Conservation (phyloP, 2,888 invertebrate species). For the Perithous albicinctus region DNA sequence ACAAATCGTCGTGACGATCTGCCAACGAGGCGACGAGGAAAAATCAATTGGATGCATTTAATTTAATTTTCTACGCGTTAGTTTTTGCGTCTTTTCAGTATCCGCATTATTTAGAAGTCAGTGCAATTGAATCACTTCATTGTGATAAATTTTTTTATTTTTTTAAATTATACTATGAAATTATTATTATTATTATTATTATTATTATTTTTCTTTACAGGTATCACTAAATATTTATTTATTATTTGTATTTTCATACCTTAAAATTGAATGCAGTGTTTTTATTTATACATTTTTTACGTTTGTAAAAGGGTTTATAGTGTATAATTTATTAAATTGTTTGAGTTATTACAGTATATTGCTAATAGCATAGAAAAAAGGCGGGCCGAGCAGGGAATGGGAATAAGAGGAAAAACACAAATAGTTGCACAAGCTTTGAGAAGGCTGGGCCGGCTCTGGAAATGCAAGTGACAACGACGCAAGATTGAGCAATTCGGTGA, state of each 20-base stretch:
- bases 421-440: constrained; percentile 17
- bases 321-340: not conserved
- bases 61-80: not conserved
- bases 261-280: not conserved
- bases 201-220: too few relatives aligned
- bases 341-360: not conserved
- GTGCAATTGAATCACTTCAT: not conserved
- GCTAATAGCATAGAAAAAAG: not conserved
- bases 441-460: not conserved
- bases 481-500: constrained; percentile 45
- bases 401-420: constrained; percentile 23
- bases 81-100: not conserved
- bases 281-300: not conserved
- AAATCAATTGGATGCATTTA: not conserved
- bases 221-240: too few relatives aligned
- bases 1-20: not conserved
- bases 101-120: not conserved
- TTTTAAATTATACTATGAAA: too few relatives aligned
- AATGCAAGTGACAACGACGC: constrained; percentile 16
- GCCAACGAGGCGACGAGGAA: not conserved
- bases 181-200: too few relatives aligned
- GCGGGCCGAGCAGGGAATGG: not conserved
- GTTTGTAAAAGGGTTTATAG: not conserved
- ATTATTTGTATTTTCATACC: not conserved
- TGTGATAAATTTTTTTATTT: too few relatives aligned